These are phyloP conservation scores for Bombus soroeensis DNA, from an alignment of 1,140 invertebrate species.

Conservation along the genomic window DNA sequence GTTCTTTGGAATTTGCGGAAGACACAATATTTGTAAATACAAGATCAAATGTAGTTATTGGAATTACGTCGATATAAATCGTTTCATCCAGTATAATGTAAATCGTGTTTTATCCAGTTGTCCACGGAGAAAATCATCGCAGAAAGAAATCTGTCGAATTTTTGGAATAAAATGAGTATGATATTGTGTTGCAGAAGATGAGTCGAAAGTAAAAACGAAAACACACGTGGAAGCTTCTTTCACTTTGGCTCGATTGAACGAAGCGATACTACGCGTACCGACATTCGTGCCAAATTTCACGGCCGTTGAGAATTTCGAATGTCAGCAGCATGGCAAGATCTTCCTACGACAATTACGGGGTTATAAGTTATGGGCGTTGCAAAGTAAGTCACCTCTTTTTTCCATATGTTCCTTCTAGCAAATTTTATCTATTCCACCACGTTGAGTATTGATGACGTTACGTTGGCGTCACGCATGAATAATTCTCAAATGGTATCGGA, in stretches of 20 bases:
- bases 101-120: background rate
- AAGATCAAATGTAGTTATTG: background rate
- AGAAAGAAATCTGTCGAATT: background rate
- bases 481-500: no score
- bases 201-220: constrained; percentile 65
- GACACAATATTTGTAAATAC: no score
- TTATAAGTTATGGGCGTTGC: constrained; percentile 87
- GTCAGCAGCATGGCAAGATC: constrained; percentile 87
- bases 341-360: constrained; percentile 86
- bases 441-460: no score
- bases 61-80: background rate
- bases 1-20: background rate
- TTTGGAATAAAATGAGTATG: background rate
- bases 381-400: constrained; percentile 83
- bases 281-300: constrained; percentile 87
- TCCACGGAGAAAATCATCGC: background rate
- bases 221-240: constrained; percentile 67
- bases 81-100: no score
- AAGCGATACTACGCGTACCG: constrained; percentile 83
- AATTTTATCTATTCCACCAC: no score
- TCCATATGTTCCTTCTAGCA: background rate
- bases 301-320: constrained; percentile 85
- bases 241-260: constrained; percentile 77
- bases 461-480: no score
- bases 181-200: constrained; percentile 67